A percentile compares a stretch with the other conserved stretches of the same genome.
These are phyloP conservation scores for Arenaria interpres DNA, from an alignment of 2,113 vertebrate genomes.

Conservation along the genomic window DNA sequence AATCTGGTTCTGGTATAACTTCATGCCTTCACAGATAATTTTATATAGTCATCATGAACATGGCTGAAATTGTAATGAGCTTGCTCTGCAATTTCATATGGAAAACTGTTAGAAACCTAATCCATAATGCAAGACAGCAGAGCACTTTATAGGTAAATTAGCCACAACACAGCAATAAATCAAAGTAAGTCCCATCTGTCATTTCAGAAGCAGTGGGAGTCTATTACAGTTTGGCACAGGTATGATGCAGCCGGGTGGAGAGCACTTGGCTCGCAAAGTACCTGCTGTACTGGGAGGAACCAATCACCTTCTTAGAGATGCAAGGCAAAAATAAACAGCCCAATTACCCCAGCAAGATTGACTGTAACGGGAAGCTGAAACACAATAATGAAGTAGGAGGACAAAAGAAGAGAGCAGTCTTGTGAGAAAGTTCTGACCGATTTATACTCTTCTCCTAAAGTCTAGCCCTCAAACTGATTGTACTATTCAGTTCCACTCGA, in stretches of 20 bases:
- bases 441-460: slow-evolving; percentile 46
- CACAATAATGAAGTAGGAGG: neutral
- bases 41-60: neutral
- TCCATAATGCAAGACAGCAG: slow-evolving; percentile 1
- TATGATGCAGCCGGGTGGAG: neutral
- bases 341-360: neutral
- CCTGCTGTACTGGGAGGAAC: neutral
- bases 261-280: neutral
- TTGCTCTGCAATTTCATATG: slow-evolving; percentile 23
- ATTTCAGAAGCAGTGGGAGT: neutral
- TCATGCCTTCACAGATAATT: neutral
- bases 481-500: neutral
- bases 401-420: neutral
- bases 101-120: slow-evolving; percentile 28
- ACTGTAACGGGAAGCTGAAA: neutral
- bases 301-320: neutral
- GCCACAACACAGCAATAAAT: slow-evolving; percentile 9
- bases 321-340: neutral
- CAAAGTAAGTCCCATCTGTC: neutral
- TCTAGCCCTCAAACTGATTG: neutral
- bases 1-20: neutral
- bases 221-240: slow-evolving; percentile 46
- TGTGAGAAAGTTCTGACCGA: slow-evolving; percentile 20
- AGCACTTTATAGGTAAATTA: slow-evolving; percentile 53
- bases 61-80: neutral